phyloP scores from a whole-genome alignment of 2,888 invertebrate species.

The Cecidostiba fungosa region DNA sequence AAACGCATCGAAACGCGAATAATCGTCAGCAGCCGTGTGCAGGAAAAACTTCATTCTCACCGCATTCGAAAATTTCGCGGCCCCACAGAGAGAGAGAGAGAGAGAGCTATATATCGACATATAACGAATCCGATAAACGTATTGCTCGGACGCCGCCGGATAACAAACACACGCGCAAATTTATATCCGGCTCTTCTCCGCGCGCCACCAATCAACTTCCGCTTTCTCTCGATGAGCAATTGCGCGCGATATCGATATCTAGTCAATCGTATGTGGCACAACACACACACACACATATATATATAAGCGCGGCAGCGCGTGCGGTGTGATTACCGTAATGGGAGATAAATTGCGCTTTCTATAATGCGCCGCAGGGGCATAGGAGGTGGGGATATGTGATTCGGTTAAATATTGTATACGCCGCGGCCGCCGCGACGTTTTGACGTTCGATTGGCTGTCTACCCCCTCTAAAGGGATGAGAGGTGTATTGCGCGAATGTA shows the following conservation, averaged over 20 bases:
- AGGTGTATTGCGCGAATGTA: conserved; percentile 4
- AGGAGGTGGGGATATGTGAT: neutral
- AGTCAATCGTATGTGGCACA: conserved; percentile 13
- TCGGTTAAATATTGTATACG: conserved; percentile 18
- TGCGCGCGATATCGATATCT: conserved; percentile 45
- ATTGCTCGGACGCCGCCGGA: conserved; percentile 62
- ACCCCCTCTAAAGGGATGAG: neutral
- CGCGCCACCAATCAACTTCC: conserved; percentile 64
- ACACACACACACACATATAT: neutral
- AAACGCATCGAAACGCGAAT: conserved; percentile 37
- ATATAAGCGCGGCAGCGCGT: neutral
- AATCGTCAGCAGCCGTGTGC: neutral
- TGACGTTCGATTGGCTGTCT: conserved; percentile 24
- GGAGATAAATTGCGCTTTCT: conserved; percentile 45
- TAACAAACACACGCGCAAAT: conserved; percentile 72
- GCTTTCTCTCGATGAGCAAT: conserved; percentile 44
- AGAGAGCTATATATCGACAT: neutral
- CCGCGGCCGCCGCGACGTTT: conserved; percentile 14
- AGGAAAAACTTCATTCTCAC: conserved; percentile 62
- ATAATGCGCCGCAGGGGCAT: neutral
- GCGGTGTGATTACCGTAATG: conserved; percentile 46
- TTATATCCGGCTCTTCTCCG: conserved; percentile 74
- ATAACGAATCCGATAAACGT: conserved; percentile 50
- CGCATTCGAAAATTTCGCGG: conserved; percentile 50
- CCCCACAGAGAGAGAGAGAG: conserved; percentile 29